Conservation (phyloP, 2,888 invertebrate species). For the Orchesellides sinensis region DNA sequence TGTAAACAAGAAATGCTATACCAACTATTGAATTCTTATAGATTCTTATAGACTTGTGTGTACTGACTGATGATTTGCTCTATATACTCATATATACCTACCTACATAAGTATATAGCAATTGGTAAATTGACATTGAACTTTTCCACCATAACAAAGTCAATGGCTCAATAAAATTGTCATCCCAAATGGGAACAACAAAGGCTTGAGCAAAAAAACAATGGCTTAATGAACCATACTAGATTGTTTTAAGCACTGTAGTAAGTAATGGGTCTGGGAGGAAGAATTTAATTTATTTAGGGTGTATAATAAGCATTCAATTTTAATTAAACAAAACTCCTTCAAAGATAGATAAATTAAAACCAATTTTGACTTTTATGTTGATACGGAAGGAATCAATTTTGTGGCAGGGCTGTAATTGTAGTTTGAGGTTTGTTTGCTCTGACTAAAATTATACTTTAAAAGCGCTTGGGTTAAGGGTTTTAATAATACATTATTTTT, state of each 20-base stretch:
- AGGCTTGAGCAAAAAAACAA: neutral
- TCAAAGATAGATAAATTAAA: neutral
- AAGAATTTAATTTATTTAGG: neutral
- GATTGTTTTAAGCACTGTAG: too few relatives aligned
- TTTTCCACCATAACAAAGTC: conserved; percentile 36
- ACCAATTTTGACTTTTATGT: too few relatives aligned
- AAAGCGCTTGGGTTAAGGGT: too few relatives aligned
- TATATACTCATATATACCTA: neutral
- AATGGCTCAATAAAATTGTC: conserved; percentile 31
- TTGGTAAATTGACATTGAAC: conserved; percentile 12
- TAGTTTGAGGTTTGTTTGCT: too few relatives aligned
- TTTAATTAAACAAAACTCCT: neutral
- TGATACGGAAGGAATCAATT: too few relatives aligned
- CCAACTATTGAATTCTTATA: conserved; percentile 25
- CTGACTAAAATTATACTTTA: too few relatives aligned
- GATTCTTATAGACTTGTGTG: too few relatives aligned
- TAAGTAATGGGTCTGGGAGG: too few relatives aligned
- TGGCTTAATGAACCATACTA: neutral
- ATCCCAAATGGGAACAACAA: conserved; percentile 3
- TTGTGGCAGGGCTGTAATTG: too few relatives aligned
- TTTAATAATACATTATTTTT: too few relatives aligned
- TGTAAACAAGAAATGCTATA: neutral
- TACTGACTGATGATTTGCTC: too few relatives aligned
- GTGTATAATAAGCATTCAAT: neutral
- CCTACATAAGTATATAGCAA: too few relatives aligned